phyloP scores from a whole-genome alignment of 1,140 invertebrate species.

The Hylyphantes graminicola region DNA sequence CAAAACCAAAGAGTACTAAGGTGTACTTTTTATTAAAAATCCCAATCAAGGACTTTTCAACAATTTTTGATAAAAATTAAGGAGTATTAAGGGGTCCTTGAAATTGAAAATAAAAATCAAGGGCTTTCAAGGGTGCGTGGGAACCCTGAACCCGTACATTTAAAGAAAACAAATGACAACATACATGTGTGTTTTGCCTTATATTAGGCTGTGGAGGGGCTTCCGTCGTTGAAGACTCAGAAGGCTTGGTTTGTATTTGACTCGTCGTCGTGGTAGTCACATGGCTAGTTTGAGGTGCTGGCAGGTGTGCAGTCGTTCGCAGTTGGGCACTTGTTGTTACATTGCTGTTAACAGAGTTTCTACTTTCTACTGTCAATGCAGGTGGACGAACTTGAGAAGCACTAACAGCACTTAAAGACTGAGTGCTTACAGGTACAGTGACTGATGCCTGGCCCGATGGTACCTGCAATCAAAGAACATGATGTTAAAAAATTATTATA shows the following conservation, averaged over 20 bases:
- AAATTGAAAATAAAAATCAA: too few relatives aligned
- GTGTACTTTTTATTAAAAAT: too few relatives aligned
- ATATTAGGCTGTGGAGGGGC: conserved; percentile 16
- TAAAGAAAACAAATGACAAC: too few relatives aligned
- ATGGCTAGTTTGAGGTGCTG: conserved; percentile 48
- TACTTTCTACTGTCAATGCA: conserved; percentile 30
- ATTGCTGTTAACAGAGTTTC: conserved; percentile 3
- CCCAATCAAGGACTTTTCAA: too few relatives aligned
- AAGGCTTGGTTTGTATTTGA: conserved; percentile 34
- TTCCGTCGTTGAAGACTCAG: conserved; percentile 21
- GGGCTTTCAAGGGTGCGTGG: too few relatives aligned
- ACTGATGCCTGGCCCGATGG: conserved; percentile 26
- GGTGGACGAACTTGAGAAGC: conserved; percentile 20
- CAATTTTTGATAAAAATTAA: too few relatives aligned
- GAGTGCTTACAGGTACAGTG: background rate
- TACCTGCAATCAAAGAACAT: conserved; percentile 19
- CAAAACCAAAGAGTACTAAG: too few relatives aligned
- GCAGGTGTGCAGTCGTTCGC: conserved; percentile 22
- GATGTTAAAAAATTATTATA: background rate
- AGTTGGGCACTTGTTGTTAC: conserved; percentile 5
- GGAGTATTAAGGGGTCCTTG: too few relatives aligned
- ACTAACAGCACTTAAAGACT: conserved; percentile 34
- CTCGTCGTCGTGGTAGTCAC: conserved; percentile 49
- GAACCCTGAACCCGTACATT: too few relatives aligned
- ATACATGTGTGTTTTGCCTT: background rate